These are phyloP conservation scores for Cephus sareptanus DNA, from an alignment of 2,888 invertebrate genomes.

Conservation along the genomic window DNA sequence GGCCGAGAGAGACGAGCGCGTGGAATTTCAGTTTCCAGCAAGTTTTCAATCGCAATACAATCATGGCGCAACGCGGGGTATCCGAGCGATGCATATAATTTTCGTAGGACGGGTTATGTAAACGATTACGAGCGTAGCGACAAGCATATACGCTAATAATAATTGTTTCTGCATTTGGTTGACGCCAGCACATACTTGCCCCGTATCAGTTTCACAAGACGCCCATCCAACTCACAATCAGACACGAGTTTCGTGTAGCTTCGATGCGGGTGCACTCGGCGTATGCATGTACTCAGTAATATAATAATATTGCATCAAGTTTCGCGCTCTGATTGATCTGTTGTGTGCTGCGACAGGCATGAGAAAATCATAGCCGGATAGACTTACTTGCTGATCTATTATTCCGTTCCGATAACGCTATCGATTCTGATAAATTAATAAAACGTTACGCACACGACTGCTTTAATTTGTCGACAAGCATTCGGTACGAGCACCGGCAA, in stretches of 20 bases:
- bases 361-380: neutral
- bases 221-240: constrained; percentile 10
- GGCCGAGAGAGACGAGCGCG: neutral
- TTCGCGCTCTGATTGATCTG: neutral
- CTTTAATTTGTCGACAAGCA: too few relatives aligned
- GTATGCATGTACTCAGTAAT: neutral
- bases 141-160: constrained; percentile 8
- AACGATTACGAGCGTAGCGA: neutral
- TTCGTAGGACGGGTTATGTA: neutral
- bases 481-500: too few relatives aligned
- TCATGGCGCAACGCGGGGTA: neutral
- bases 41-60: neutral
- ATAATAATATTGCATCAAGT: neutral
- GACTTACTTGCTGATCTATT: neutral
- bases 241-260: constrained; percentile 4
- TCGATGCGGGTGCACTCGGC: constrained; percentile 3
- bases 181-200: constrained; percentile 37
- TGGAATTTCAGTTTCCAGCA: neutral
- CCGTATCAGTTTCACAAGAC: constrained; percentile 29
- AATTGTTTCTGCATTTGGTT: constrained; percentile 25
- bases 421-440: too few relatives aligned
- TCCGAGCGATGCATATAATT: neutral
- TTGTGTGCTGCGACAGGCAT: neutral
- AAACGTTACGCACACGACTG: neutral
- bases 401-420: neutral